Percentiles rank a stretch among this genome's conserved stretches.
phyloP scores from a whole-genome alignment of 2,888 invertebrate genomes.

The Tetragonula carbonaria region DNA sequence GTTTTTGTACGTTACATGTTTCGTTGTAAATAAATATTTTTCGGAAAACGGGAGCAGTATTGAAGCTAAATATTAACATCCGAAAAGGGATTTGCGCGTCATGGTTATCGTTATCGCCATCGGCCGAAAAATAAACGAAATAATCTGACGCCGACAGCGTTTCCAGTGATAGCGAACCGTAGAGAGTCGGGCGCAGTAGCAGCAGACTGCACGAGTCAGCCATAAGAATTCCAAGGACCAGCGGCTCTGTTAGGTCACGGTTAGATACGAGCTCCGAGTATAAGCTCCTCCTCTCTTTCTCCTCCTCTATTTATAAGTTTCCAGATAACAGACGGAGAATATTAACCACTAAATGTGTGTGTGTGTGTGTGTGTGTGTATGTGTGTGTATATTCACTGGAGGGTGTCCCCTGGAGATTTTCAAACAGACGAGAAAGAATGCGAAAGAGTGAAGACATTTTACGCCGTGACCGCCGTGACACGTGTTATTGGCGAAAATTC shows the following conservation, averaged over 20 bases:
- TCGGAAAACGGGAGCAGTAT: not conserved
- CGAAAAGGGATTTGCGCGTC: slow-evolving; percentile 1
- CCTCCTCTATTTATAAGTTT: slow-evolving; percentile 28
- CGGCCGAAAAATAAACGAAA: slow-evolving; percentile 22
- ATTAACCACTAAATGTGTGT: slow-evolving; percentile 24
- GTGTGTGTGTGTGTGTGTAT: too few relatives aligned
- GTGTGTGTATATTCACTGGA: slow-evolving; percentile 1
- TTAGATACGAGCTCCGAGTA: slow-evolving; percentile 34
- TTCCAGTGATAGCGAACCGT: not conserved
- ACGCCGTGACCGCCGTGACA: too few relatives aligned
- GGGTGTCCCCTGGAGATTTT: slow-evolving; percentile 2
- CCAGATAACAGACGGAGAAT: slow-evolving; percentile 31
- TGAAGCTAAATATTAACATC: not conserved
- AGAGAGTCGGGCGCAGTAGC: slow-evolving; percentile 27
- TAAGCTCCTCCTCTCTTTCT: not conserved
- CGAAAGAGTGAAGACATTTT: too few relatives aligned
- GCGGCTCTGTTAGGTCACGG: slow-evolving; percentile 25
- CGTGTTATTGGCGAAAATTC: too few relatives aligned
- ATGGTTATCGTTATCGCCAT: slow-evolving; percentile 22
- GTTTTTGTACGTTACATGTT: not conserved
- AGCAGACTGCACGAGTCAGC: slow-evolving; percentile 51
- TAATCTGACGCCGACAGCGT: slow-evolving; percentile 1
- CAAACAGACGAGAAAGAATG: not conserved
- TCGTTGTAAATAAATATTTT: not conserved
- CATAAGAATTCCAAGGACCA: slow-evolving; percentile 51